Percentiles rank a stretch among this genome's conserved stretches.
Conservation (phyloP, 2,888 invertebrate species). For the Oasisia sp. region DNA sequence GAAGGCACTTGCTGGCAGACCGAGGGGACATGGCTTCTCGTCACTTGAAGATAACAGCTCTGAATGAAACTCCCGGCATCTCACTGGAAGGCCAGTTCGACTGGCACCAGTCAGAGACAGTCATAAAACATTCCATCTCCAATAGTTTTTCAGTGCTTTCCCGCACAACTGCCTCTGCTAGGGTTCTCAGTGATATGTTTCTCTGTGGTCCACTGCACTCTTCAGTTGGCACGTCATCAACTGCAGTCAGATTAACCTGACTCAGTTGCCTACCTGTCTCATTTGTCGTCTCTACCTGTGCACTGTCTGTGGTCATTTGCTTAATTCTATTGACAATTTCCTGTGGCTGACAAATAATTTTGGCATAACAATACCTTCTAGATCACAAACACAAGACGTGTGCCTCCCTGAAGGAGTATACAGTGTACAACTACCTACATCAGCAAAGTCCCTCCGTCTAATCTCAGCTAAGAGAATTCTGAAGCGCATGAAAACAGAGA, state of each 20-base stretch:
- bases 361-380: not conserved
- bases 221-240: not conserved
- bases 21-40: too few relatives aligned
- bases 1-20: too few relatives aligned
- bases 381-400: not conserved
- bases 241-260: not conserved
- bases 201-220: not conserved
- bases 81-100: too few relatives aligned
- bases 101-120: not conserved
- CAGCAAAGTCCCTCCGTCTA: not conserved
- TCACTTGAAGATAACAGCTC: too few relatives aligned
- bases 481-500: slow-evolving; percentile 14
- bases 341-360: not conserved
- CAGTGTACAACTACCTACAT: not conserved
- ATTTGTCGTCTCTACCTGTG: not conserved
- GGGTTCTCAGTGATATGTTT: not conserved
- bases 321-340: not conserved
- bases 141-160: not conserved
- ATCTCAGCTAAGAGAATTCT: not conserved
- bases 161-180: not conserved
- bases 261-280: not conserved
- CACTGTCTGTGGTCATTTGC: not conserved
- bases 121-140: not conserved
- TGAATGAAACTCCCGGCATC: too few relatives aligned
- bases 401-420: not conserved